Evolutionary conservation across 2,888 invertebrate species (phyloP).

Genomic region (Leptarthrus brevirostris): DNA sequence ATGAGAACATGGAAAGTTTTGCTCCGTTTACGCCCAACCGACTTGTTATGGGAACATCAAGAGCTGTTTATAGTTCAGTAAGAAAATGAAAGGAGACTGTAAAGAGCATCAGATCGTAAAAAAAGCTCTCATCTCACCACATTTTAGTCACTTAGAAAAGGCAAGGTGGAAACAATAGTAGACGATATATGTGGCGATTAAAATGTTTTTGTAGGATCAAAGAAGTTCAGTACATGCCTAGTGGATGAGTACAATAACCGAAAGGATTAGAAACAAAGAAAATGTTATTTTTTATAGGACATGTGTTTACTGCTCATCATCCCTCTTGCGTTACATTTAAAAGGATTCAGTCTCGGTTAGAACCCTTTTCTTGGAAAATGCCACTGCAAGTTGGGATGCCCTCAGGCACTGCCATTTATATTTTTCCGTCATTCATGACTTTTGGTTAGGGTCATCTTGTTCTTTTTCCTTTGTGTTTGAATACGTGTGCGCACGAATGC

Average conservation of each 20-base stretch:
- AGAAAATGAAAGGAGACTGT: neutral
- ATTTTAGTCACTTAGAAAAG: neutral
- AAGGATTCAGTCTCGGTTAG: neutral
- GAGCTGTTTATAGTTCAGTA: conserved; percentile 22
- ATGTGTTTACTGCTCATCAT: neutral
- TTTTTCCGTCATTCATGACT: conserved; percentile 14
- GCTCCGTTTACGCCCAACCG: neutral
- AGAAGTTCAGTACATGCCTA: conserved; percentile 1
- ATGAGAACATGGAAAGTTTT: conserved; percentile 23
- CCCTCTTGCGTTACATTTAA: neutral
- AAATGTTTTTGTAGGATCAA: conserved; percentile 6
- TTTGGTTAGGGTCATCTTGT: conserved; percentile 8
- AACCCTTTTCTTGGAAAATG: neutral
- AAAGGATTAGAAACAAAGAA: conserved; percentile 5
- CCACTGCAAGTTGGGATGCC: neutral
- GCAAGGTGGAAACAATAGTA: neutral
- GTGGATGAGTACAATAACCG: neutral
- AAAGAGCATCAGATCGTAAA: neutral
- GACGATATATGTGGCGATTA: conserved; percentile 20
- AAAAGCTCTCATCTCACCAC: neutral
- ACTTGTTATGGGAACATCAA: conserved; percentile 1
- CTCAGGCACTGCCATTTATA: conserved; percentile 9
- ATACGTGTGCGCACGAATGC: neutral
- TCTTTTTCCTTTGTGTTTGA: neutral
- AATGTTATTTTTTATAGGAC: neutral